Percentiles rank a stretch among this genome's conserved stretches.
phyloP scores from a whole-genome alignment of 2,888 invertebrate species.

The Dryobota labecula region DNA sequence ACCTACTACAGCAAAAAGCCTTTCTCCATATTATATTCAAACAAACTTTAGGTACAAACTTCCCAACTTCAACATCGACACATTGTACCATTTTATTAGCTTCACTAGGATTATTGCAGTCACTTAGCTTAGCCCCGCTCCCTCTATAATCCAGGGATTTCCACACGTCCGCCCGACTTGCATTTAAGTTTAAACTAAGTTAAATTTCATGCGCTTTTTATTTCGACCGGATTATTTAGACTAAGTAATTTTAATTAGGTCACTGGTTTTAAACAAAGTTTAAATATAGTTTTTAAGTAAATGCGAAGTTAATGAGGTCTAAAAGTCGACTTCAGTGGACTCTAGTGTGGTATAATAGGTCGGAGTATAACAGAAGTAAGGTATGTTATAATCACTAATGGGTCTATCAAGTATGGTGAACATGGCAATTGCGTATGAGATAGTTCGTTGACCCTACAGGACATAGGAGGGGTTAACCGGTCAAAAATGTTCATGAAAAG shows the following conservation, averaged over 20 bases:
- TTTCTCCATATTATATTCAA: slow-evolving; percentile 4
- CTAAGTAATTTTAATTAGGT: slow-evolving; percentile 61
- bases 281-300: slow-evolving; percentile 8
- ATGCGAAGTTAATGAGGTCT: slow-evolving; percentile 16
- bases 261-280: slow-evolving; percentile 27
- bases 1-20: no score
- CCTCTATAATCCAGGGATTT: slow-evolving; percentile 62
- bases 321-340: background rate
- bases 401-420: background rate
- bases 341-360: background rate
- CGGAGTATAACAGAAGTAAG: background rate
- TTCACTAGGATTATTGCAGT: slow-evolving; percentile 55
- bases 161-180: slow-evolving; percentile 55
- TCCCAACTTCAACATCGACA: slow-evolving; percentile 37
- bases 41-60: slow-evolving; percentile 8
- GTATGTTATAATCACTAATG: background rate
- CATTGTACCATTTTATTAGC: slow-evolving; percentile 45
- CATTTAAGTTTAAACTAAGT: slow-evolving; percentile 57
- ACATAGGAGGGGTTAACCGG: background rate
- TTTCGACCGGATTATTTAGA: slow-evolving; percentile 51
- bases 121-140: slow-evolving; percentile 54
- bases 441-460: background rate
- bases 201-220: slow-evolving; percentile 56
- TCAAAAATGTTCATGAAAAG: background rate
- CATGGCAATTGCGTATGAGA: background rate